These are phyloP conservation scores for Ochropleura leucogaster DNA, from an alignment of 2,888 invertebrate genomes.

Conservation along the genomic window DNA sequence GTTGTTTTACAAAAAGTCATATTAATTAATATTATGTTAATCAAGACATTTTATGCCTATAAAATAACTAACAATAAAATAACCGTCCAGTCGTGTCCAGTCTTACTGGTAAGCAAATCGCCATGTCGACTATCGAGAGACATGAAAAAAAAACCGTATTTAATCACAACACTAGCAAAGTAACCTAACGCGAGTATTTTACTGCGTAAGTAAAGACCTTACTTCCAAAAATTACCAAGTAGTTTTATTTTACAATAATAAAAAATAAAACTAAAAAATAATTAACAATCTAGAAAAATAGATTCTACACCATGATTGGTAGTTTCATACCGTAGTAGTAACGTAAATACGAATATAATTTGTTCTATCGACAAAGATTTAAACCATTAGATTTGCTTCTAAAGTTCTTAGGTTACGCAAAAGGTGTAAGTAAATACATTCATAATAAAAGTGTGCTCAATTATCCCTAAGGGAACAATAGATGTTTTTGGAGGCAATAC, in stretches of 20 bases:
- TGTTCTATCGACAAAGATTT: too few relatives aligned
- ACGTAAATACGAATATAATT: too few relatives aligned
- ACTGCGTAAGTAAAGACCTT: not conserved
- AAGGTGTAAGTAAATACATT: too few relatives aligned
- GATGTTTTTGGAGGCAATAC: too few relatives aligned
- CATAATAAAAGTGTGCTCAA: too few relatives aligned
- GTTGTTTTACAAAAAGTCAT: not conserved
- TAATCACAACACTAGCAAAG: conserved; percentile 20
- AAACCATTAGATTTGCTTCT: too few relatives aligned
- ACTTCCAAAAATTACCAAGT: not conserved
- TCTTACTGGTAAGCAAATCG: conserved; percentile 23
- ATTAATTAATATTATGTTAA: not conserved
- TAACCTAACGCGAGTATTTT: not conserved
- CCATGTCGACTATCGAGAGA: not conserved
- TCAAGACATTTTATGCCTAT: conserved; percentile 13
- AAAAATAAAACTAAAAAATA: too few relatives aligned
- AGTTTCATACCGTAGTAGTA: not conserved
- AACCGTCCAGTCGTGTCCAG: conserved; percentile 15
- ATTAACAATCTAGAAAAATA: not conserved
- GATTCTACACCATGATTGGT: not conserved
- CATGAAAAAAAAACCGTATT: not conserved
- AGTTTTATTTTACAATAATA: not conserved
- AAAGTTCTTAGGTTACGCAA: too few relatives aligned
- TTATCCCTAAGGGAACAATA: too few relatives aligned
- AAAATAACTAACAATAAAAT: conserved; percentile 6